Conservation (phyloP, 2,797 vertebrate genomes). For the Ispidina picta region DNA sequence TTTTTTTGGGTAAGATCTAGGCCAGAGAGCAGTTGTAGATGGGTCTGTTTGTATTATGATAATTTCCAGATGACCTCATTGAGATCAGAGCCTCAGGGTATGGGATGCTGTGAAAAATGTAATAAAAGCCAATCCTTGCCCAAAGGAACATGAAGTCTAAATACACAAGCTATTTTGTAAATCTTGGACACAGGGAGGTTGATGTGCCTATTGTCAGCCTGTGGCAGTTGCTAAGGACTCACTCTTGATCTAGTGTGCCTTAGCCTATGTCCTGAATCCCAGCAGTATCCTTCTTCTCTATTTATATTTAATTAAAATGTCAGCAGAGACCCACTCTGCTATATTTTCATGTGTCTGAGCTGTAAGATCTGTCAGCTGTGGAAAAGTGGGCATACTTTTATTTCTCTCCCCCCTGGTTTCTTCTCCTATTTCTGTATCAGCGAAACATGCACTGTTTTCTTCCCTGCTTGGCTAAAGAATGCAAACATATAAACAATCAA, state of each 20-base stretch:
- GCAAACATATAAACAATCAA: not conserved
- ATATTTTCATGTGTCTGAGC: not conserved
- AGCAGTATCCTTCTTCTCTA: not conserved
- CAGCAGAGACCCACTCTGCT: constrained; percentile 1
- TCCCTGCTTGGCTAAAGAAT: not conserved
- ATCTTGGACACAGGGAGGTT: not conserved
- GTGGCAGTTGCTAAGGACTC: not conserved
- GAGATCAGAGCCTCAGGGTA: constrained; percentile 1
- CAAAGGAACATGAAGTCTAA: not conserved
- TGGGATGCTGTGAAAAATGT: not conserved
- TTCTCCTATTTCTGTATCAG: not conserved
- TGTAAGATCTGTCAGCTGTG: not conserved
- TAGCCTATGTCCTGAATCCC: not conserved
- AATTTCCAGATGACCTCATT: not conserved
- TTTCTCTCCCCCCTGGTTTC: not conserved
- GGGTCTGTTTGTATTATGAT: not conserved
- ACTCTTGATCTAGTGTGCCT: not conserved
- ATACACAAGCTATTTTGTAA: not conserved
- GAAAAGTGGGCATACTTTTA: not conserved
- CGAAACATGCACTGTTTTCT: not conserved
- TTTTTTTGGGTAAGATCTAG: not conserved
- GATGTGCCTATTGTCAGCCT: not conserved
- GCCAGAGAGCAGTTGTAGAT: not conserved
- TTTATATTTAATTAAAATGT: constrained; percentile 1
- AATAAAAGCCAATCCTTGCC: not conserved